phyloP scores from a whole-genome alignment of 2,888 invertebrate genomes.

The Dolomedes plantarius region DNA sequence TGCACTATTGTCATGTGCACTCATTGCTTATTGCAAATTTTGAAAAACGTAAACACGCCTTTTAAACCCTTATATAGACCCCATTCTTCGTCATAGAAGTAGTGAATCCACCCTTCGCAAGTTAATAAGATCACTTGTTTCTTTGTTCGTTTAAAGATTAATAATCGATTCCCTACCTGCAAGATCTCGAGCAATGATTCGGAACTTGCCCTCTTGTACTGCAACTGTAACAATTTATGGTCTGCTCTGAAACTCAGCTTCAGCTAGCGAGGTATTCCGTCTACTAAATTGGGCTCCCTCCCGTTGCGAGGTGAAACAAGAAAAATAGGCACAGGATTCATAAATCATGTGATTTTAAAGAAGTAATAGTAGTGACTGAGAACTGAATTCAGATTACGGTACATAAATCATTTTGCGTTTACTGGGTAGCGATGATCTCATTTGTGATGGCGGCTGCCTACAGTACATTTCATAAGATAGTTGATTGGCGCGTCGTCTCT shows the following conservation, averaged over 20 bases:
- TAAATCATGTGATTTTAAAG: not conserved
- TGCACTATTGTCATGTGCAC: no score
- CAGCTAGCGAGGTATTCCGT: no score
- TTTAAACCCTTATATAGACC: no score
- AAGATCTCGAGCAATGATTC: not conserved
- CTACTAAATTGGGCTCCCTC: not conserved
- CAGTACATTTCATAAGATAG: no score
- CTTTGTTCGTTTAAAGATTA: not conserved
- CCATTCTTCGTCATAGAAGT: no score
- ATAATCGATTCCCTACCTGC: not conserved
- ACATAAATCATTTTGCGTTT: slow-evolving; percentile 29
- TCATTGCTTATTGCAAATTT: no score
- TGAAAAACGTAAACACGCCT: no score
- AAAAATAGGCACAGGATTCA: not conserved
- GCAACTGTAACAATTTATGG: not conserved
- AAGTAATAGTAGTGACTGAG: not conserved
- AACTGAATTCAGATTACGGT: slow-evolving; percentile 2
- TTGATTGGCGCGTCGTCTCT: no score
- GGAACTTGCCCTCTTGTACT: no score
- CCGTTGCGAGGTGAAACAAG: not conserved
- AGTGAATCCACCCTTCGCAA: no score
- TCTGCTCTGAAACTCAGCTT: not conserved
- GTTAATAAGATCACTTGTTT: not conserved
- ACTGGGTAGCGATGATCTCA: not conserved
- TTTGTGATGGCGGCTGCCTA: slow-evolving; percentile 3